Base-by-base conservation (phyloP, 2,797 vertebrate species). In the Nyctalus aviator region DNA sequence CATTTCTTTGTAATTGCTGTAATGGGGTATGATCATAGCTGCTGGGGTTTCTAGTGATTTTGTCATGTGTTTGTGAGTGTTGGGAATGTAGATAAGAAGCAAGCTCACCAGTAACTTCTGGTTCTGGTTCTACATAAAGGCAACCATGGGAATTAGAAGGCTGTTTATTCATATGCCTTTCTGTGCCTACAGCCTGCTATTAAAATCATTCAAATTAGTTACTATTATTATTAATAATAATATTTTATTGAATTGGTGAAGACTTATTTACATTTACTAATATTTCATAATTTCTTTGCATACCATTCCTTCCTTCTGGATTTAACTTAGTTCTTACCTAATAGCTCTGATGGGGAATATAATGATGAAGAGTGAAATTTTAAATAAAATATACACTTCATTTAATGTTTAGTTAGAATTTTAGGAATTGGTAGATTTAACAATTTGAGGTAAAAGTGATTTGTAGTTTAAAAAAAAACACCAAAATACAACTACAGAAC, bases 321-420 rank as follows among this genome's bases (percentile, higher is more conserved):
- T 75, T 92, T 59, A 72, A 23, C 62, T 92, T 92, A 69, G 4
- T 68, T 83, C 35, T 78, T 73, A 88, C 48, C 37, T 84, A 69
- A 64, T 78, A 44, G 10, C 64, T 92, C 25, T 75, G 20, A 46
- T 55, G 32, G 25, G 44, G 1, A 69, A 62, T 64, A 46, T 46
- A 32, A 75, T 48, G 8, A 35, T 62, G 27, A 85, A 8, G 55
- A 78, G 20, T 73, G 5, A 57, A 82, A 50, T 53, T 84, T 59
- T 37, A 92, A 62, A 83, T 84, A 76, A 94, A 78, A 85, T 8
- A 18, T 30, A 78, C 15, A n/a, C 50, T 72, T 84, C 59, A 75
- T 11, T 92, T 88, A 75, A 83, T 32, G 5, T 77, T 83, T 44
- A 88, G 50, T 69, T 82, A 48, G 4, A n/a, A 44, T 71, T 85